Evolutionary conservation across 2,797 vertebrate species (phyloP), one percentile per base, ranked within the genome.

Genomic region (Phoxinus dragarum): DNA sequence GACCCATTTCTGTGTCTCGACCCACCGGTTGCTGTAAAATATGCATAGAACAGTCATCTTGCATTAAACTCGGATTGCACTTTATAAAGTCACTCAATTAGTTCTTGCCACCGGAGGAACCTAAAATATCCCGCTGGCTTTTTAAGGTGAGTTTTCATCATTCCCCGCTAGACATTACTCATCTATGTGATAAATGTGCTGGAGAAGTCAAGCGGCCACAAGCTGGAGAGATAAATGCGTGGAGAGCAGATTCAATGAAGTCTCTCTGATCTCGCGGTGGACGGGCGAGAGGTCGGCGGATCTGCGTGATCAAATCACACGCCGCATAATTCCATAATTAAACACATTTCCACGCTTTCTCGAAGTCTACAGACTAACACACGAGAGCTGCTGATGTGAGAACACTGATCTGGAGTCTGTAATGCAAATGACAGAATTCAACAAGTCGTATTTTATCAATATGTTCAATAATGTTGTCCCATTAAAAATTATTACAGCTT

Each of bases 101-200:
- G 80, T 81, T 71, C 49, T 19, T 71, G 80, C 67, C 80, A 27
- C 68, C 34, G 56, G 68, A 72, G 52, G 31, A 72, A 19, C 80
- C 36, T 8, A 14, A 59, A 72, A 82, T 44, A 82, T 72, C 52
- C 49, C 34, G 9, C 56, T 16, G 61, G 66, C 78, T 52, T 80
- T 16, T 81, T 11, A 38, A 67, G 64, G 21, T 69, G 47, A 38
- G 67, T 14, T 82, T 72, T 82, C 68, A 81, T 81, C 67, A 72
- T 82, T 52, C 11, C 49, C 38, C 12, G 17, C 14, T 5, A 23
- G 67, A 71, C 49, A 42, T 71, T 56, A 56, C 67, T 81, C 80
- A 59, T 72, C 31, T 72, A 59, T 61, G 34, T 82, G 80, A 73
- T 82, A 23, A 73, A 82, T 82, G 80, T 34, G 10, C 36, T 34